phyloP scores from a whole-genome alignment of 2,113 vertebrate species.

The Anseranas semipalmata region DNA sequence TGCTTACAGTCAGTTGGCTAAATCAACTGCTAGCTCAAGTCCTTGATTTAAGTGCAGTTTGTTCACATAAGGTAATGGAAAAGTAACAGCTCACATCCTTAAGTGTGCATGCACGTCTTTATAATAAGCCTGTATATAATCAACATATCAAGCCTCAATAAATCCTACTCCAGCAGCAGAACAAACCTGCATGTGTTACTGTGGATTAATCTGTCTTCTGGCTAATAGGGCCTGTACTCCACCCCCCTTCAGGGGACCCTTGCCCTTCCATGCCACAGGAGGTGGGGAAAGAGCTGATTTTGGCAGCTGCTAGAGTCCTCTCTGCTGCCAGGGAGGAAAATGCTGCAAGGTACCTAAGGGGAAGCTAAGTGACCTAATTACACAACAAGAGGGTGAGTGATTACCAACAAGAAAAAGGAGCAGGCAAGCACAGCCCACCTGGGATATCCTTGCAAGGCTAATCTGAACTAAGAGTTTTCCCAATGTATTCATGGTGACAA shows the following conservation, averaged over 20 bases:
- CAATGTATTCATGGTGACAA: neutral
- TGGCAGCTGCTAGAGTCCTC: slow-evolving; percentile 12
- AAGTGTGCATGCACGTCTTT: neutral
- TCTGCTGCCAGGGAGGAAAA: neutral
- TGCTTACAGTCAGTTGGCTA: neutral
- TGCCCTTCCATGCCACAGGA: neutral
- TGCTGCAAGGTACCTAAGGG: neutral
- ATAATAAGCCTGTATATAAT: slow-evolving; percentile 12
- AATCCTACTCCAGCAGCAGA: slow-evolving; percentile 1
- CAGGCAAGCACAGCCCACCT: slow-evolving; percentile 8
- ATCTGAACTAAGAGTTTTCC: neutral
- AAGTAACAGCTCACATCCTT: slow-evolving; percentile 17
- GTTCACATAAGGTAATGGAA: slow-evolving; percentile 27
- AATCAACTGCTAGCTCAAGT: neutral
- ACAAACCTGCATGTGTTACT: neutral
- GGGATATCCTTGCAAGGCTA: neutral
- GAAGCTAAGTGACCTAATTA: slow-evolving; percentile 49
- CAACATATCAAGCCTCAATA: neutral
- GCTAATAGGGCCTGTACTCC: neutral
- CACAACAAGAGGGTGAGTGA: neutral
- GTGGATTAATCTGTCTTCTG: neutral
- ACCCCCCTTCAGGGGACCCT: neutral
- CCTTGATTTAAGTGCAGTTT: slow-evolving; percentile 20
- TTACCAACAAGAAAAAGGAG: neutral
- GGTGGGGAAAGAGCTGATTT: neutral